Base-by-base conservation (phyloP, 2,888 invertebrate species). In the Noctua janthe region DNA sequence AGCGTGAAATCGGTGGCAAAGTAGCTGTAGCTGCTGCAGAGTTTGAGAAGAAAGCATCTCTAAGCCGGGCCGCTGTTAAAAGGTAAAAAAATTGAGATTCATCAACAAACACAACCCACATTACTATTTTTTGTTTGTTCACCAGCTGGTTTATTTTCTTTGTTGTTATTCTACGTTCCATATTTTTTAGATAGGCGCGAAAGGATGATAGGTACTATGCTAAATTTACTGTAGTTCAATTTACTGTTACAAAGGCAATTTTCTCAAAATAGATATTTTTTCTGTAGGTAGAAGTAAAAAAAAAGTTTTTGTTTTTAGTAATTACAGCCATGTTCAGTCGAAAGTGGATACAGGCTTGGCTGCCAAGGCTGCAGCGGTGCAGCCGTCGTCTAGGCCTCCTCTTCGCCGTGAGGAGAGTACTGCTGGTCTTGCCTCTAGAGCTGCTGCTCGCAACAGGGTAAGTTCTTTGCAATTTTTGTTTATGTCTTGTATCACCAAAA, bases 331-430 rank as follows among this genome's bases (percentile, higher is more conserved):
- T 95, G 96, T 97, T 8, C 95, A 95, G 83, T 96, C 97, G 0
- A 97, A 96, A 90, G 92, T 97, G 67, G 96, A 97, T 84, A 96
- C 97, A 1, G 96, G 97, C 4, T 91, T 95, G 49, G 88, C 94
- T 8, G 87, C 81, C 35, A 96, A 94, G 80, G 86, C 84, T 49
- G 74, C 86, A n/a, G 70, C 84, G 20, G 78, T 93, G 23, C 94
- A 94, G 85, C 94, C 95, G 10, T 86, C 94, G 2, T 84, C 94
- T 3, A 92, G 94, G 79, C 96, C 96, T 51, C 93, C 95, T 0
- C 90, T 97, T 13, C 92, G 96, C 62, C 92, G 97, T 20, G 96
- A 97, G 90, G 97, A 97, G 80, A 97, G 97, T 83, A 97, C 97
- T 15, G 95, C 94, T 15, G 91, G 92, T 1, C 91, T 94, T 78